Evolutionary conservation across 2,113 vertebrate species (phyloP).

Genomic region (Crotalus viridis): DNA sequence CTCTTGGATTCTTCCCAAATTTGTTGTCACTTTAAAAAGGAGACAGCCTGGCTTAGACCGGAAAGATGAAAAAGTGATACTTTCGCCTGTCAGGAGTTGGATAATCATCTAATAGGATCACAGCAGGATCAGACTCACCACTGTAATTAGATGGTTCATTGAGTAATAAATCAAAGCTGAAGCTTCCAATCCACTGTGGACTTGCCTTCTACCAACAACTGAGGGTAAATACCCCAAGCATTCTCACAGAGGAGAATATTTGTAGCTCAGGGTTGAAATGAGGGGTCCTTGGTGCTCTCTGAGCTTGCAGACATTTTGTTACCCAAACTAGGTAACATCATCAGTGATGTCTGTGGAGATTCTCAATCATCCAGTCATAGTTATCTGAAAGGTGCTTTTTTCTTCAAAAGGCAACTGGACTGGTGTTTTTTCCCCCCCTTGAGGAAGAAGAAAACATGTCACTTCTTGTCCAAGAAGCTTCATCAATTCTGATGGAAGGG

Average conservation of each 20-base stretch:
- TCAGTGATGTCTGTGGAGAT: not conserved
- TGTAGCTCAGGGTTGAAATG: not conserved
- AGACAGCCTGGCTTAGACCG: not conserved
- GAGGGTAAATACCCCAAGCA: not conserved
- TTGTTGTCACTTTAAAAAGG: conserved; percentile 3
- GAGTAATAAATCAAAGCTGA: not conserved
- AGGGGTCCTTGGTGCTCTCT: not conserved
- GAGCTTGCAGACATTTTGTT: not conserved
- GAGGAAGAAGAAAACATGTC: not conserved
- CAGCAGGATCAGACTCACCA: not conserved
- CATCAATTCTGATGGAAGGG: not conserved
- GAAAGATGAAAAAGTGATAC: not conserved
- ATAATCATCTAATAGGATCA: not conserved
- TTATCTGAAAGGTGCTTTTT: not conserved
- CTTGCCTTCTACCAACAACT: not conserved
- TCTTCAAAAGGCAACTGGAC: not conserved
- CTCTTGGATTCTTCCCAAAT: not conserved
- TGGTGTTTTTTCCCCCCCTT: not conserved
- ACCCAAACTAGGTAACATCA: not conserved
- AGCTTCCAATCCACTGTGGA: not conserved
- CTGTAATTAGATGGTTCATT: not conserved
- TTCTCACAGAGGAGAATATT: not conserved
- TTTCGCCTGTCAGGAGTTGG: not conserved
- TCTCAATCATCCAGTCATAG: not conserved
- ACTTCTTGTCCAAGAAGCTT: not conserved